These are phyloP conservation scores for Aspidoscelis tigris DNA, from an alignment of 2,113 vertebrate species.

Conservation along the genomic window DNA sequence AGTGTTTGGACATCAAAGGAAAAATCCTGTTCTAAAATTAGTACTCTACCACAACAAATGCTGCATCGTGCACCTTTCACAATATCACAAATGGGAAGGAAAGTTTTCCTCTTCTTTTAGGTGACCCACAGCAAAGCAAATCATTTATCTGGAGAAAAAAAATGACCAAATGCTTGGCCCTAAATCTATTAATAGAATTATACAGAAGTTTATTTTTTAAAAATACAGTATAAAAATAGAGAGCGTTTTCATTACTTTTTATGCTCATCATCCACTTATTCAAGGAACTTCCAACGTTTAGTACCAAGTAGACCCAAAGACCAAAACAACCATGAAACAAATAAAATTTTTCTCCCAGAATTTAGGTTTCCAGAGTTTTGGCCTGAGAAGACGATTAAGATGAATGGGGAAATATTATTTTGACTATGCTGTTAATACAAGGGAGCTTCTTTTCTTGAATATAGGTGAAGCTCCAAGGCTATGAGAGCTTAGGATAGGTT, in stretches of 20 bases:
- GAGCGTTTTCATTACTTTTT: background rate
- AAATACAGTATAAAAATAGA: background rate
- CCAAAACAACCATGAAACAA: background rate
- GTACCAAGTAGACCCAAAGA: background rate
- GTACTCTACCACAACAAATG: background rate
- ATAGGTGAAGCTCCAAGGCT: background rate
- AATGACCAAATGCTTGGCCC: background rate
- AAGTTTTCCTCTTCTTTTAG: background rate
- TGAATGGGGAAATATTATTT: background rate
- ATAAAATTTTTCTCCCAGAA: too few relatives aligned
- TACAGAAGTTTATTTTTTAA: too few relatives aligned
- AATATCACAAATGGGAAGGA: background rate
- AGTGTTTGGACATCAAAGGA: too few relatives aligned
- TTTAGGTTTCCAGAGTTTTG: background rate
- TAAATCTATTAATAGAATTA: background rate
- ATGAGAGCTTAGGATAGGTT: slow-evolving; percentile 10
- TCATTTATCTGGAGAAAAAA: background rate
- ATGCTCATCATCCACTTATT: background rate
- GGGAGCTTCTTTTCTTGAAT: background rate
- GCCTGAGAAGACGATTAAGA: background rate
- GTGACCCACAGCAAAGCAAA: background rate
- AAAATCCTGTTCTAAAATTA: too few relatives aligned
- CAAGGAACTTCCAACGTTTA: background rate
- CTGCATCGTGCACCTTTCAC: background rate
- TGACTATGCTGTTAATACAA: background rate